Conservation (phyloP, 2,113 vertebrate genomes). For the Polyodon spathula region DNA sequence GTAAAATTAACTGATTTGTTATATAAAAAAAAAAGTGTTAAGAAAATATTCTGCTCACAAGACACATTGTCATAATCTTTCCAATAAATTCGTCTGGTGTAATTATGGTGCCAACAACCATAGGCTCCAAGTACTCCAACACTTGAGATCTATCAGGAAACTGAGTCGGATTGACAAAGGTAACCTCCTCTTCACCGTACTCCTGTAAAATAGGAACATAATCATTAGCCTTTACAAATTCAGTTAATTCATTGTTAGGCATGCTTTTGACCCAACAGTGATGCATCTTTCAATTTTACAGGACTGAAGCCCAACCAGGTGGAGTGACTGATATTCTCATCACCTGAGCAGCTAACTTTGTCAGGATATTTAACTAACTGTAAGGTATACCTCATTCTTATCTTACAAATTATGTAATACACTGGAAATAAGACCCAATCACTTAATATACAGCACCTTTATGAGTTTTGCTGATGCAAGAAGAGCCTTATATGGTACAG, state of each 20-base stretch:
- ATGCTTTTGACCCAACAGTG: too few species aligned
- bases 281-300: too few species aligned
- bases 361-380: too few species aligned
- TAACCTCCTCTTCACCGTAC: conserved; percentile 70
- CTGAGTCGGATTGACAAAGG: conserved; percentile 80
- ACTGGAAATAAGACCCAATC: background rate
- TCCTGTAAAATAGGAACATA: conserved; percentile 55
- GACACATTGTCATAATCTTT: conserved; percentile 80
- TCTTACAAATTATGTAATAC: background rate
- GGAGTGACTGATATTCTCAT: too few species aligned
- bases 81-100: conserved; percentile 74
- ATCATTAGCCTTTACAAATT: background rate
- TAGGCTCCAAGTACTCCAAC: conserved; percentile 81
- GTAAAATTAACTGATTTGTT: background rate
- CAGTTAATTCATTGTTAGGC: background rate
- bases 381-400: too few species aligned
- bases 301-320: too few species aligned
- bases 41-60: conserved; percentile 56
- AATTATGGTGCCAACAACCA: conserved; percentile 82
- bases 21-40: background rate
- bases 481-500: conserved; percentile 86
- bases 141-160: conserved; percentile 80
- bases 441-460: conserved; percentile 58
- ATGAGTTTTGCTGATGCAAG: conserved; percentile 84
- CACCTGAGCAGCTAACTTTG: too few species aligned